Conservation (phyloP, 2,113 vertebrate genomes). For the Formicarius rufipectus region DNA sequence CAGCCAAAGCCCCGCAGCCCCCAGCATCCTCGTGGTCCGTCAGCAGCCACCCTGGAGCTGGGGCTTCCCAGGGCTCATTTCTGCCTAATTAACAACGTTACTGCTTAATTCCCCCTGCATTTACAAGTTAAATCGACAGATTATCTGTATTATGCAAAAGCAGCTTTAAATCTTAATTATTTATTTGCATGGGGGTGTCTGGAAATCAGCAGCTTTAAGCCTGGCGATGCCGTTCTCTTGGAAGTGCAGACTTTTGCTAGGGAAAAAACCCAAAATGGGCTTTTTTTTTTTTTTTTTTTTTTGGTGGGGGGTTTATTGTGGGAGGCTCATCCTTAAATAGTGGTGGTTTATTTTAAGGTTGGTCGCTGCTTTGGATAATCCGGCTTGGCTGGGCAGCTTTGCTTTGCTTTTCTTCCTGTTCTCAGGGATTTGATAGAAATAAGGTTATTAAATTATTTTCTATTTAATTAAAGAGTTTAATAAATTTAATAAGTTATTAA, state of each 20-base stretch:
- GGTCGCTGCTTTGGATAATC: not conserved
- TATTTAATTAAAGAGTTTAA: not conserved
- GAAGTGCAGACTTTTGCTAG: not conserved
- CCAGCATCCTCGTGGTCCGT: not conserved
- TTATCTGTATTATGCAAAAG: not conserved
- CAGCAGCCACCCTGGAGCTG: not conserved
- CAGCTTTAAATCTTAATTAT: not conserved
- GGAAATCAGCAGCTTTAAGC: not conserved
- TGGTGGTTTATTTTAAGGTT: constrained; percentile 1
- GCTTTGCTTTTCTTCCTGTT: constrained; percentile 5
- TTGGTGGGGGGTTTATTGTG: not conserved
- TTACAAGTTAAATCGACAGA: constrained; percentile 15
- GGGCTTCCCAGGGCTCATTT: not conserved
- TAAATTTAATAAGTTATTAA: not conserved
- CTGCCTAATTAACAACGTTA: not conserved
- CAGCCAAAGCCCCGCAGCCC: not conserved
- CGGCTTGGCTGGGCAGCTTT: constrained; percentile 18
- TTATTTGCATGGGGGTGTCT: not conserved
- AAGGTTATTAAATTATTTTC: not conserved
- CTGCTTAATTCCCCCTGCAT: not conserved
- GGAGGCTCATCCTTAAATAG: not conserved
- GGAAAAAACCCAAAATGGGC: not conserved
- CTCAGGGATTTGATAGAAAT: not conserved
- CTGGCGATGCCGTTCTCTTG: not conserved
- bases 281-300: not conserved